Evolutionary conservation across 2,113 vertebrate genomes (phyloP).

Genomic region (Gymnarchus niloticus): DNA sequence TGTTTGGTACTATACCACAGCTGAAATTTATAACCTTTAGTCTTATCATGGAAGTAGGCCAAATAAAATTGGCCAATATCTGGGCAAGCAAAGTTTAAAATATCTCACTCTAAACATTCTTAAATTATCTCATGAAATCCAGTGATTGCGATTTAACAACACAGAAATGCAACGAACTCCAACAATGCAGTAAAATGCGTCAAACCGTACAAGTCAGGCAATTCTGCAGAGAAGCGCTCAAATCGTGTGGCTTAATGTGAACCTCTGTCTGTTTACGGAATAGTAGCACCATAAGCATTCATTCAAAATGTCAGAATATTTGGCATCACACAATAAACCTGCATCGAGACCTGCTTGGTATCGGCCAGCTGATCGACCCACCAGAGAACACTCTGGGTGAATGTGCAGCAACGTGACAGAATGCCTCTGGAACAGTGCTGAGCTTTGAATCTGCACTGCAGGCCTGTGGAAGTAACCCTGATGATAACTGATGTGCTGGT

Average conservation of each 20-base stretch:
- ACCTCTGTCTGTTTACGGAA: no score
- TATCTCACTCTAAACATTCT: not conserved
- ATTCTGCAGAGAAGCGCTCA: no score
- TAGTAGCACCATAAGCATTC: not conserved
- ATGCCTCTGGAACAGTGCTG: no score
- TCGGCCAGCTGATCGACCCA: no score
- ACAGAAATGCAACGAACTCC: not conserved
- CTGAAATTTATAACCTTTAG: constrained; percentile 30
- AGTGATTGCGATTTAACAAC: not conserved
- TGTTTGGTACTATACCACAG: not conserved
- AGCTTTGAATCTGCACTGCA: no score
- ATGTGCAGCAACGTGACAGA: no score
- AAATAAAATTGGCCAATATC: not conserved
- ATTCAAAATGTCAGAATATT: not conserved
- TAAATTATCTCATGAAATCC: not conserved
- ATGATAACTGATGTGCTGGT: no score
- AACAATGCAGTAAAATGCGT: not conserved
- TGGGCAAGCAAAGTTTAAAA: not conserved
- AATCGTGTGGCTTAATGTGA: no score
- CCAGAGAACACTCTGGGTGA: no score
- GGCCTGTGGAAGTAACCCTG: no score
- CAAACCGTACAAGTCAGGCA: not conserved
- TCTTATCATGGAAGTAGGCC: not conserved
- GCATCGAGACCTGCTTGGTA: no score
- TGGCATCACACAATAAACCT: not conserved